Conservation (phyloP, 2,888 invertebrate species). For the Drosophila greeni region DNA sequence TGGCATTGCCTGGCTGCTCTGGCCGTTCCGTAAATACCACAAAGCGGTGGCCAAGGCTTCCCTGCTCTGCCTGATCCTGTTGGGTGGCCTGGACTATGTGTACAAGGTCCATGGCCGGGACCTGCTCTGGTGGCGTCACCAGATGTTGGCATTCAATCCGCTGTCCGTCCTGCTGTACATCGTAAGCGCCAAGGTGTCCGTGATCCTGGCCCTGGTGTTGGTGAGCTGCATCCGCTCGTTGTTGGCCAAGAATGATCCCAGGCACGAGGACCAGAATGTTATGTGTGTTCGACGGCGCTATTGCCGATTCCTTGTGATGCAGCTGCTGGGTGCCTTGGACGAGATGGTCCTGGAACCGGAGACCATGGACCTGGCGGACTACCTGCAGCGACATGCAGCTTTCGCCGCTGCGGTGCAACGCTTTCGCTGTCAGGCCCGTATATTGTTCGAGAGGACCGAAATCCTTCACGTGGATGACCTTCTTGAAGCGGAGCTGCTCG, state of each 20-base stretch:
- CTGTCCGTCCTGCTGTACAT: conserved; percentile 42
- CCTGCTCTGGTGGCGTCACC: conserved; percentile 48
- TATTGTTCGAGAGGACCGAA: conserved; percentile 65
- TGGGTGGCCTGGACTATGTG: conserved; percentile 44
- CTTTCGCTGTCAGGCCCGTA: conserved; percentile 75
- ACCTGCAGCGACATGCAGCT: conserved; percentile 37
- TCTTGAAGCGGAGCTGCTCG: conserved; percentile 49
- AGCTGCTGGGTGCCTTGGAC: conserved; percentile 70
- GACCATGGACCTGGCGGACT: neutral
- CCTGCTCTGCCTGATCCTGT: conserved; percentile 5
- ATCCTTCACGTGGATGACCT: conserved; percentile 60
- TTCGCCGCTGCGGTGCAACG: conserved; percentile 63
- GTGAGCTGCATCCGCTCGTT: conserved; percentile 21
- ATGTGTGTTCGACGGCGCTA: conserved; percentile 70
- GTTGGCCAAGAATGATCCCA: neutral
- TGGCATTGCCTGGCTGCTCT: neutral
- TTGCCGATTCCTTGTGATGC: conserved; percentile 73
- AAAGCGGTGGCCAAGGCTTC: neutral
- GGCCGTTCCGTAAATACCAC: conserved; percentile 5
- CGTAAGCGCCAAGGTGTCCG: conserved; percentile 32
- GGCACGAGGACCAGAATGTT: conserved; percentile 24
- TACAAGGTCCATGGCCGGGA: conserved; percentile 37
- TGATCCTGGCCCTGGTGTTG: conserved; percentile 41
- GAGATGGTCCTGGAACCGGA: conserved; percentile 27
- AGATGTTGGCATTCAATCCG: conserved; percentile 25